Base-by-base conservation (phyloP, 2,888 invertebrate species). In the Stenchaetothrips biformis region DNA sequence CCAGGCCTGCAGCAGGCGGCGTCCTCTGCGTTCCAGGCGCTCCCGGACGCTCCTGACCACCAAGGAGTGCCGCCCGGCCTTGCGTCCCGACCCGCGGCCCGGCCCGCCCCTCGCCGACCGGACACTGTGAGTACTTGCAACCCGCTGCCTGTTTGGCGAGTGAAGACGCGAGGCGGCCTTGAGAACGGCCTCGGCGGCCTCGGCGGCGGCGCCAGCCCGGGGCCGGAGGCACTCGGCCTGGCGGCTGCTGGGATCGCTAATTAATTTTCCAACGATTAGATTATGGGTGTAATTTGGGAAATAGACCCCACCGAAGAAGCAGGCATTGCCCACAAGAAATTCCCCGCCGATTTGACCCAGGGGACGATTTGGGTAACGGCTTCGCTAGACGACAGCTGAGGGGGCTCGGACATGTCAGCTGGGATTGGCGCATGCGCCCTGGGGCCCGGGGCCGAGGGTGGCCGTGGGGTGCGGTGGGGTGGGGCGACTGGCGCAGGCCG, bases 391-490 rank as follows among this genome's bases (percentile, higher is more conserved):
- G 13, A 59, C 59, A 59, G 59, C 59, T 59, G 59, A 67, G 25
- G 67, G 67, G 21, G 25, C 67, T 25, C 67, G 67, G 67, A 74
- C 67, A 74, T 74, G 67, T 74, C 67, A 74, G 67, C 67, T 74
- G 67, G 67, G 25, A 74, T 74, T 74, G 67, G 67, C 67, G 67
- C 67, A 74, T 74, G 67, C 67, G 67, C 67, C 7, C 9, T 74
- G 67, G 21, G 67, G 53, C 0, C 53, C 53, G 67, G 21, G 67
- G 67, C 21, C 67, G 2, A 21, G 67, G 21, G 67, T 9, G 67
- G 25, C 25, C 25, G 67, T 9, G 21, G 67, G 67, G 67, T 6
- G n/a, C 67, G 67, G 37, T 37, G 37, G 37, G 59, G 67, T 25
- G 67, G 67, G 67, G 67, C 21, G 16, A 53, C 53, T 53, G 18